Base-by-base conservation (phyloP, 1,140 invertebrate genomes). In the Tetramorium parvispinum region DNA sequence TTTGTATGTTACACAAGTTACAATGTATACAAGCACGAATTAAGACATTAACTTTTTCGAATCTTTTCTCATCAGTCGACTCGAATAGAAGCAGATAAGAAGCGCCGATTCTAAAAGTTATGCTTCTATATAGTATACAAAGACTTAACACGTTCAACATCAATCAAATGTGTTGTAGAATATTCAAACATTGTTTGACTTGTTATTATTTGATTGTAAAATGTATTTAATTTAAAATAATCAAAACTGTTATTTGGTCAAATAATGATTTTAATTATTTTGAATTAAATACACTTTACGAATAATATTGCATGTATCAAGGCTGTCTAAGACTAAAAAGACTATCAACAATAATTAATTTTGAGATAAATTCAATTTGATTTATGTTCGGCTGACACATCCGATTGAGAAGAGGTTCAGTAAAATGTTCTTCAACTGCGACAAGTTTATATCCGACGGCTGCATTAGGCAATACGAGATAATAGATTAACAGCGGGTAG, bases 1-100 rank as follows among this genome's bases (percentile, higher is more conserved):
- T 83, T 83, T 75, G 68, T 75, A 83, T 73, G 79, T 83, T 83
- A 57, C 37, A 59, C 79, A 73, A 82, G 66, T 73, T 73, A 40
- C 37, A 59, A 83, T 27, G 53, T 46, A 7, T 53, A 81, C 7
- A 37, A 46, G 51, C 40, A 73, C n/a, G 40, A 83, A 83, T 83
- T 83, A 83, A 83, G 79, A 83, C 68, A 37, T 83, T 59, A 83
- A 37, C 24, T 68, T 27, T 59, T 32, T 83, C n/a, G 40, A 61
- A 65, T 63, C 11, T 21, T 78, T 66, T 59, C 40, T 78, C 18
- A 37, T 65, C 24, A n/a, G 6, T 32, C 21, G 24, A 32, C 18
- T 65, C 27, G 8, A 18, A 53, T 13, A 18, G 32, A 32, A 32
- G 21, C 13, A 18, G 8, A 65, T 32, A 21, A 24, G 6, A 61